Base-by-base conservation (phyloP, 2,113 vertebrate species). In the Noturus placidus region DNA sequence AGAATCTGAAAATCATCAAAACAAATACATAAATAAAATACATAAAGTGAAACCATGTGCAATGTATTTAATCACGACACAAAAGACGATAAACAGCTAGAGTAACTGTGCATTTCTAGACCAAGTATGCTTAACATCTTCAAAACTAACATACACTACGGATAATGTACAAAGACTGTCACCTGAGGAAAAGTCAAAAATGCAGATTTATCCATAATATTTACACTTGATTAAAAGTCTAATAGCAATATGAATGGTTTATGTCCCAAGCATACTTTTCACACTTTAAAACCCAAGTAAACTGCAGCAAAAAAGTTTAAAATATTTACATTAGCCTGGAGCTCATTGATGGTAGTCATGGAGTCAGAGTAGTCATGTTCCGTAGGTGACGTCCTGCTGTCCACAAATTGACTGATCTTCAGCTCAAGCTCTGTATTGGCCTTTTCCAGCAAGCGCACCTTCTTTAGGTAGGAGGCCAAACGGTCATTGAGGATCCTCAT, bases 361-460 rank as follows among this genome's bases (percentile, higher is more conserved):
- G 76, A 79, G 1, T 79, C 76, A 19, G 50, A 4, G 50, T 79
- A 79, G 50, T 79, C 76, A 14, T n/a, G 50, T 79, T 14, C 6
- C 19, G 27, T 54, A 79, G 76, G 76, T 54, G 76, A 54, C 10
- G 76, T 79, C n/a, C 76, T 79, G 50, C 46, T 79, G 0, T 79
- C 76, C 76, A 79, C 76, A 79, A 79, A 79, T 4, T 79, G 50
- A 3, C 76, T 54, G 76, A 79, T 79, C 76, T 79, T 79, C 27
- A 79, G 50, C n/a, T 79, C 76, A 79, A 79, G 50, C 6, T 79
- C 50, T 79, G 76, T 15, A 54, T 79, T 79, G 76, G 25, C 3
- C 76, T 79, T 79, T 79, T 52, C 50, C 46, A 79, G 1, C 6
- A 79, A 4, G 6, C 3, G 14, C 76, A 79, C 76, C 50, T 79